These are phyloP conservation scores for Ceramica pisi DNA, from an alignment of 2,888 invertebrate genomes.

Conservation along the genomic window DNA sequence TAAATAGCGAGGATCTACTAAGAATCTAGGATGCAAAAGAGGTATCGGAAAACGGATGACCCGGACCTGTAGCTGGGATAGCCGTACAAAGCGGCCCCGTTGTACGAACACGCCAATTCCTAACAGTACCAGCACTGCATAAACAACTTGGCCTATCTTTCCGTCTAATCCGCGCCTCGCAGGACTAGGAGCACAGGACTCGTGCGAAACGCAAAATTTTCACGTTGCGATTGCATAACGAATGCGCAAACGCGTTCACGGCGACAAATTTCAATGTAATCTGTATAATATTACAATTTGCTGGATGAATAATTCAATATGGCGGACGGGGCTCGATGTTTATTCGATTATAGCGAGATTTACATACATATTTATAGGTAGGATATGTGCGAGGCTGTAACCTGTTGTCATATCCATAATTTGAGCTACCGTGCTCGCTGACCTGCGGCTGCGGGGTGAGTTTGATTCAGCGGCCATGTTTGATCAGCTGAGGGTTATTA, in stretches of 20 bases:
- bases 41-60: slow-evolving; percentile 18
- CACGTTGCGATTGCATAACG: slow-evolving; percentile 66
- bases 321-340: slow-evolving; percentile 76
- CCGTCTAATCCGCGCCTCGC: slow-evolving; percentile 36
- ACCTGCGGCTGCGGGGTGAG: slow-evolving; percentile 32
- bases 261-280: slow-evolving; percentile 85
- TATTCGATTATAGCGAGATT: slow-evolving; percentile 80
- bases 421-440: slow-evolving; percentile 52
- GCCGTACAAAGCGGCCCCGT: not conserved
- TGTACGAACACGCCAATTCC: slow-evolving; percentile 16
- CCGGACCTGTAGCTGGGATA: slow-evolving; percentile 11
- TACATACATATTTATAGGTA: slow-evolving; percentile 71
- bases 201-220: slow-evolving; percentile 60
- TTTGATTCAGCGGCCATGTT: slow-evolving; percentile 26
- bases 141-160: slow-evolving; percentile 45
- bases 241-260: slow-evolving; percentile 69
- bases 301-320: slow-evolving; percentile 87
- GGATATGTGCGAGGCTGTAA: slow-evolving; percentile 66
- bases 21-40: slow-evolving; percentile 20
- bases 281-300: slow-evolving; percentile 88
- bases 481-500: slow-evolving; percentile 32
- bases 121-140: slow-evolving; percentile 38
- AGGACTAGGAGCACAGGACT: slow-evolving; percentile 34
- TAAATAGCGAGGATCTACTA: not conserved
- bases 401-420: slow-evolving; percentile 69